These are phyloP conservation scores for Phrynocephalus versicolor DNA, from an alignment of 2,113 vertebrate genomes.

Conservation along the genomic window DNA sequence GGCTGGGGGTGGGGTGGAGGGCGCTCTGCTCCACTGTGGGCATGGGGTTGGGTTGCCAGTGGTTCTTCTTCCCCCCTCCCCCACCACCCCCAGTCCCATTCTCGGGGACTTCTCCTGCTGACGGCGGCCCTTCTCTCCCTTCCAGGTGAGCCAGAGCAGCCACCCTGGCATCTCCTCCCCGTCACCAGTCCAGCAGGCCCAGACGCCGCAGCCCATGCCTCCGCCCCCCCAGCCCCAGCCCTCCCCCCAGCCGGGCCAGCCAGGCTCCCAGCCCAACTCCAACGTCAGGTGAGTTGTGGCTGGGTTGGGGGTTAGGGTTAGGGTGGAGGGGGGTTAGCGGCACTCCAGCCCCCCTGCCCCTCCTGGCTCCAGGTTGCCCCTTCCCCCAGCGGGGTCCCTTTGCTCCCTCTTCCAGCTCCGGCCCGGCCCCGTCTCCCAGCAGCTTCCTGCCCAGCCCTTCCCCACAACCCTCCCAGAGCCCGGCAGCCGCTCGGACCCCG, in stretches of 20 bases:
- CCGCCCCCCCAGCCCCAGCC: conserved; percentile 90
- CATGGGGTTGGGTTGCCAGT: too few relatives aligned
- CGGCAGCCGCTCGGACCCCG: conserved; percentile 88
- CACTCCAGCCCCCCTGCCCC: too few relatives aligned
- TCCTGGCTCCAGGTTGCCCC: too few relatives aligned
- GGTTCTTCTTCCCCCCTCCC: too few relatives aligned
- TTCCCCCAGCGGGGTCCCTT: too few relatives aligned
- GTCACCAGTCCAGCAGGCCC: conserved; percentile 88
- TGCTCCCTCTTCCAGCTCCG: conserved; percentile 80
- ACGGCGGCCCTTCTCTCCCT: not conserved
- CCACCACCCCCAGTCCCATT: conserved; percentile 37
- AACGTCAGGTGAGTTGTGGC: conserved; percentile 83
- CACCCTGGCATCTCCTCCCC: conserved; percentile 91
- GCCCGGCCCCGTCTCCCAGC: conserved; percentile 92
- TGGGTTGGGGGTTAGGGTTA: too few relatives aligned
- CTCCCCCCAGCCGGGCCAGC: conserved; percentile 88
- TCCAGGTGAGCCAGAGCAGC: conserved; percentile 83
- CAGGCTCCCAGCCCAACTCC: conserved; percentile 91
- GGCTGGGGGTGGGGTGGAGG: too few relatives aligned
- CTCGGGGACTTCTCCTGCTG: conserved; percentile 39
- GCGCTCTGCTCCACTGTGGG: too few relatives aligned
- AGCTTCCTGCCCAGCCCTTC: conserved; percentile 97
- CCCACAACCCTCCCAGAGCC: conserved; percentile 94
- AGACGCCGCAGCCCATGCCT: conserved; percentile 90
- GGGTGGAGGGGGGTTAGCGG: too few relatives aligned